A percentile compares a stretch with the other conserved stretches of the same genome.
These are phyloP conservation scores for Drosophila merina DNA, from an alignment of 2,888 invertebrate genomes.

Conservation along the genomic window DNA sequence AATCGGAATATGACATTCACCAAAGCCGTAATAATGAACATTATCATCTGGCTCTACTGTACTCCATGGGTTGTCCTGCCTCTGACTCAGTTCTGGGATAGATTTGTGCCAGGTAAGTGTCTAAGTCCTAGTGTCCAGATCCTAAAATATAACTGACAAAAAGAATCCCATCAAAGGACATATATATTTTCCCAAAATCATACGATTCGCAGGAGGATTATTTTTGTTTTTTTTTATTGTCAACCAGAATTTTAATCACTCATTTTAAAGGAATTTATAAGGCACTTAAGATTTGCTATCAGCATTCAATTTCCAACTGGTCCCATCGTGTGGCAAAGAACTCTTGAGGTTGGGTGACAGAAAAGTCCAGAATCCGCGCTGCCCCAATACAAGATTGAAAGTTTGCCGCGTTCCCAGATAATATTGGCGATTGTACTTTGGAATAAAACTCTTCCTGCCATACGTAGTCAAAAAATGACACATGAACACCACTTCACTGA, in stretches of 20 bases:
- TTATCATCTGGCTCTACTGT: slow-evolving; percentile 90
- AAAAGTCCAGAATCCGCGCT: slow-evolving; percentile 91
- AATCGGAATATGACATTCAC: slow-evolving; percentile 91
- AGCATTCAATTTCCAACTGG: slow-evolving; percentile 84
- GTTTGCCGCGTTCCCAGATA: slow-evolving; percentile 90
- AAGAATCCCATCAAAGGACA: too few relatives aligned
- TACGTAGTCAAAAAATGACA: slow-evolving; percentile 52
- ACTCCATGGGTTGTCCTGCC: slow-evolving; percentile 93
- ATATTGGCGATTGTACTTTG: slow-evolving; percentile 83
- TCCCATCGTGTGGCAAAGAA: slow-evolving; percentile 90
- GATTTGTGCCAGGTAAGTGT: slow-evolving; percentile 88
- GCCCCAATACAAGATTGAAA: slow-evolving; percentile 90
- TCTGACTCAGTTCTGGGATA: slow-evolving; percentile 91
- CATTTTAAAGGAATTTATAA: background rate
- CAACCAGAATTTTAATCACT: too few relatives aligned
- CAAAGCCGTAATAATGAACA: slow-evolving; percentile 90
- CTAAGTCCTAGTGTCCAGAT: too few relatives aligned
- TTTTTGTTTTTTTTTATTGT: too few relatives aligned
- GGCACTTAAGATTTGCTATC: background rate
- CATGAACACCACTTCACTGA: background rate
- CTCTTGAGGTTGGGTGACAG: slow-evolving; percentile 91
- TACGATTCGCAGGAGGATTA: too few relatives aligned
- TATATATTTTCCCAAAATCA: too few relatives aligned
- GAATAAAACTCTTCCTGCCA: slow-evolving; percentile 68
- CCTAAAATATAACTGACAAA: too few relatives aligned